phyloP scores from a whole-genome alignment of 2,113 vertebrate species.

The Istiophorus platypterus region DNA sequence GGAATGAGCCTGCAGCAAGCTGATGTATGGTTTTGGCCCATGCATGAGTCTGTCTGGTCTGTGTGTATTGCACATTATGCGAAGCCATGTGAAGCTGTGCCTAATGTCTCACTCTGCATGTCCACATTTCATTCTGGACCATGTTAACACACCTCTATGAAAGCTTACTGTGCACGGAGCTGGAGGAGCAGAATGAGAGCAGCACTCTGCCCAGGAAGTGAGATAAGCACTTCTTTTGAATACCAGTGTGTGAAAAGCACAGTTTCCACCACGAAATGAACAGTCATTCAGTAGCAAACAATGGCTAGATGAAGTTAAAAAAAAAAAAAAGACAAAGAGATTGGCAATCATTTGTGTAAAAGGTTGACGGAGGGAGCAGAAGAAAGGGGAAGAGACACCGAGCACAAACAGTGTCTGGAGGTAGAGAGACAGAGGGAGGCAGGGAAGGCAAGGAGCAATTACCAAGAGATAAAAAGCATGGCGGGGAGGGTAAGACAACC shows the following conservation, averaged over 20 bases:
- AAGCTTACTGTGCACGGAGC: not conserved
- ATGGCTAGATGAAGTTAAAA: constrained; percentile 7
- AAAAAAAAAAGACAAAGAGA: constrained; percentile 11
- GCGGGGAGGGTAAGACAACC: constrained; percentile 72
- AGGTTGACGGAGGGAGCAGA: constrained; percentile 36
- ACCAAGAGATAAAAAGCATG: constrained; percentile 74
- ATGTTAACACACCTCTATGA: constrained; percentile 14
- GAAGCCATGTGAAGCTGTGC: not conserved
- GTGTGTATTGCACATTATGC: not conserved
- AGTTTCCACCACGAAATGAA: constrained; percentile 35
- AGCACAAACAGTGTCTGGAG: constrained; percentile 55
- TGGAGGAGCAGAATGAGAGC: constrained; percentile 17
- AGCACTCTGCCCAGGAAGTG: constrained; percentile 18
- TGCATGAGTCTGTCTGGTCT: constrained; percentile 1
- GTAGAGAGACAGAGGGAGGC: constrained; percentile 50
- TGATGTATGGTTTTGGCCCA: constrained; percentile 26
- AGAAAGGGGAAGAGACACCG: constrained; percentile 22
- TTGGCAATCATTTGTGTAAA: constrained; percentile 26
- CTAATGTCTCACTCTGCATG: constrained; percentile 4
- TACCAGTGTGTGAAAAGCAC: constrained; percentile 23
- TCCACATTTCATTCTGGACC: constrained; percentile 18
- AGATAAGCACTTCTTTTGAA: constrained; percentile 45
- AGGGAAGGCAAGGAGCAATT: constrained; percentile 71
- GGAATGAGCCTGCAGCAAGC: constrained; percentile 9
- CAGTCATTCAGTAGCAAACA: constrained; percentile 35